Conservation (phyloP, 2,888 invertebrate genomes). For the Polyploca ridens region DNA sequence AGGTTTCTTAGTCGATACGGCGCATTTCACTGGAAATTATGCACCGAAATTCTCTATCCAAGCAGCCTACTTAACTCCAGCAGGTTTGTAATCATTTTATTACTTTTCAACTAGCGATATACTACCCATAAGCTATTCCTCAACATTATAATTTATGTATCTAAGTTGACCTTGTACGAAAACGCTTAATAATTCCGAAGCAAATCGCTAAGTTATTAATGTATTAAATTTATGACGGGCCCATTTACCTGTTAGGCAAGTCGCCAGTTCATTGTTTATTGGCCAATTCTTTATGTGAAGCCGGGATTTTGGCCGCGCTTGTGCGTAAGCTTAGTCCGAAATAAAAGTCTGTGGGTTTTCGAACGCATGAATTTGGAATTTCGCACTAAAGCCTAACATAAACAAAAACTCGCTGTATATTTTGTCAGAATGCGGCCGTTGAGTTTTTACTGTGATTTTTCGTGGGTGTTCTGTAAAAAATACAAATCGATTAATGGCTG, state of each 20-base stretch:
- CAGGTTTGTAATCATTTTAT: constrained; percentile 63
- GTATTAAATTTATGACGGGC: constrained; percentile 12
- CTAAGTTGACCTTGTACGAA: neutral
- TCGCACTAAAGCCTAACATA: neutral
- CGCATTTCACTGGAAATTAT: constrained; percentile 86
- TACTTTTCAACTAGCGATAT: neutral
- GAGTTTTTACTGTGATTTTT: neutral
- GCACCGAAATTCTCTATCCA: constrained; percentile 86
- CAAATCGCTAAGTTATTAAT: constrained; percentile 12
- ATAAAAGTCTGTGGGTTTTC: neutral
- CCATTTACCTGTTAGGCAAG: constrained; percentile 11
- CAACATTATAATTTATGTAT: neutral
- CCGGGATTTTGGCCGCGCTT: neutral
- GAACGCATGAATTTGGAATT: neutral
- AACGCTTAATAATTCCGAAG: constrained; percentile 11
- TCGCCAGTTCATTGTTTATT: constrained; percentile 12
- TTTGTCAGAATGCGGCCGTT: neutral
- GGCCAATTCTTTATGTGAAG: constrained; percentile 6
- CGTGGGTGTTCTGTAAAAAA: neutral
- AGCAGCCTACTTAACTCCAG: constrained; percentile 77
- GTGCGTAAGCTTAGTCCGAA: constrained; percentile 6
- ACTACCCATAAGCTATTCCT: neutral
- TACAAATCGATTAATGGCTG: neutral
- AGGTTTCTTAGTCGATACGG: constrained; percentile 85
- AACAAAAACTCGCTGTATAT: neutral